Base-by-base conservation (phyloP, 2,113 vertebrate species). In the Dissostichus mawsoni region DNA sequence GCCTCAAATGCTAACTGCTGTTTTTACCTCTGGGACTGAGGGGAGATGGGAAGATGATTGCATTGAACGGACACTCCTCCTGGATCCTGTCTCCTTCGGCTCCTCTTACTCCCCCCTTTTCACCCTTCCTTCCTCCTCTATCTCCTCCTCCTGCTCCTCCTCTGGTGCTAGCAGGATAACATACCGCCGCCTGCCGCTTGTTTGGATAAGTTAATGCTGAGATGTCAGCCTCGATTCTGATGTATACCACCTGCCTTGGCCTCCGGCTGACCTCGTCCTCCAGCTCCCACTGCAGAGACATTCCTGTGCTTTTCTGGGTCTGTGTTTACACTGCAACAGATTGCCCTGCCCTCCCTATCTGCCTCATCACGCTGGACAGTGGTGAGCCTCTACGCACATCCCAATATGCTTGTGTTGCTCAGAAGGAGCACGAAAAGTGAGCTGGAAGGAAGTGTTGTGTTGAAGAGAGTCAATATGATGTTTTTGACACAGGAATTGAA, bases 211-310 rank as follows among this genome's bases (percentile, higher is more conserved):
- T 90, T 93, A 90, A 92, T 93, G 92, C 90, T 89, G 91, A 90
- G 88, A 93, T 92, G 95, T 94, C 95, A 94, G 91, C 90, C 90
- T 84, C 76, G 57, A 75, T 83, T 91, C 92, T 95, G 95, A 95
- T 94, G 92, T 92, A 93, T 92, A 94, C 95, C 95, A 95, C 94
- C 95, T 95, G 95, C 93, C 92, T 93, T 95, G 92, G 93, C 95
- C 95, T 93, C 82, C 68, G 29, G 29, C 72, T 95, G 95, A 95
- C 94, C 95, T 87, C 84, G 52, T 85, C 57, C 86, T 92, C 89
- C 93, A 85, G 85, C 94, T 94, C 94, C 94, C 94, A 92, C 90
- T 88, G 89, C 92, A 89, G 83, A 93, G 89, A 93, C 94, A 95
- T 95, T 95, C 94, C 94, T 89, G 81, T 89, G 90, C 92, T 93